Evolutionary conservation across 2,797 vertebrate species (phyloP), one percentile per base, ranked within the genome.

Genomic region (Acomys russatus): DNA sequence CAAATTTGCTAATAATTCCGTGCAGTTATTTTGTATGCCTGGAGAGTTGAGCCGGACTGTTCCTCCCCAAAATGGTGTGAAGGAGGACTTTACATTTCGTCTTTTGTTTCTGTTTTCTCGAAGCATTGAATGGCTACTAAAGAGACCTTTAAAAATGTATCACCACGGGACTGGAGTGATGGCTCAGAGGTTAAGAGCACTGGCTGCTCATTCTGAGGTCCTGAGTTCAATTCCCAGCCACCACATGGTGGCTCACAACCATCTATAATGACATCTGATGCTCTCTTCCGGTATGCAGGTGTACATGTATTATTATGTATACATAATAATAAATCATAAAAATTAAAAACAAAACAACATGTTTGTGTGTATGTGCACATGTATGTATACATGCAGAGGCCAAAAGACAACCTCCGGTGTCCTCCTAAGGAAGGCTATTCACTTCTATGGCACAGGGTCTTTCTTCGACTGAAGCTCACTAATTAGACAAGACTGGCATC

Each of bases 11-110:
- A 88, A 79, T 90, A 91, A 74, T 94, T 94, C 76, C 87, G 84
- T 59, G 78, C 30, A 91, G 74, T 97, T 44, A 83, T 92, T 92
- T 96, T 94, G 70, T 82, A 68, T 38, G 6, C 77, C 94, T 94
- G 66, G 33, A 96, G 17, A 95, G 91, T 54, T 91, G 71, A 94
- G 54, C 25, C 63, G 86, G 12, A 94, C 14, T 12, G 38, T 93
- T 94, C 94, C 61, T 84, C 61, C 95, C 61, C 49, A 79, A 63
- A 44, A 74, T 44, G 2, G 11, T 18, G 3, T 38, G 8, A 9
- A 56, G 51, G 33, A 17, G n/a, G 8, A 54, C 30, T 79, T 93
- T 86, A 49, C 70, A 73, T 73, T 73, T 77, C 91, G 82, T 77
- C 49, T 89, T 91, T 97, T 90, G 44, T 79, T 73, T 95, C 61